These are phyloP conservation scores for Urocolius indicus DNA, from an alignment of 2,113 vertebrate species.

Conservation along the genomic window DNA sequence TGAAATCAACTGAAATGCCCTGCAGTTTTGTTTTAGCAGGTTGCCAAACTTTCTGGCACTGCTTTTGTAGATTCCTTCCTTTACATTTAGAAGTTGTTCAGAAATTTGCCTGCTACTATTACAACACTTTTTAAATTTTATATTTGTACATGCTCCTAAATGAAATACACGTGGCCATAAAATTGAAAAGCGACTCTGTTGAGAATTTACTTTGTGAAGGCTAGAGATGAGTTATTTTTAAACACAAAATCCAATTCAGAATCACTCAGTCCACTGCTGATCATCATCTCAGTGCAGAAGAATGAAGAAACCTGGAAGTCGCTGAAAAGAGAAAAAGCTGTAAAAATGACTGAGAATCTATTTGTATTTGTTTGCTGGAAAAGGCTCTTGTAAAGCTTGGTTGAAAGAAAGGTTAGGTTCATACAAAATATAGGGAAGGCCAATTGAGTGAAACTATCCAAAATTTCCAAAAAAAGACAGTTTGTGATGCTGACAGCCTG, in stretches of 20 bases:
- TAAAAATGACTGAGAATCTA: not conserved
- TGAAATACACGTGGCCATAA: not conserved
- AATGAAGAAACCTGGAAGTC: not conserved
- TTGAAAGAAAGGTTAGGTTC: not conserved
- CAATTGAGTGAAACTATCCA: not conserved
- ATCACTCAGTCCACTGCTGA: not conserved
- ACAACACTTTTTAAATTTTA: not conserved
- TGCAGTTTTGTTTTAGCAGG: not conserved
- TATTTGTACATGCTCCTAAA: not conserved
- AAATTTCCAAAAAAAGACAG: not conserved
- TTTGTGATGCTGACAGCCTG: not conserved
- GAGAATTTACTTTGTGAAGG: not conserved
- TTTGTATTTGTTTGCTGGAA: not conserved
- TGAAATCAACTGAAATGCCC: not conserved
- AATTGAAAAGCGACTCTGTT: not conserved
- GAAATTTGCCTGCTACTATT: not conserved
- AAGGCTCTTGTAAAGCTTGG: not conserved
- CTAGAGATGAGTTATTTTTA: not conserved
- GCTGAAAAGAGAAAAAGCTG: not conserved
- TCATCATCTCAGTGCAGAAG: not conserved
- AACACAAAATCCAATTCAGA: not conserved
- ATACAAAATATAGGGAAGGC: not conserved
- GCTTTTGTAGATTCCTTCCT: not conserved
- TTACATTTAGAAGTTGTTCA: not conserved
- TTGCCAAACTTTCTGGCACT: not conserved